These are phyloP conservation scores for Psilopsiagon aurifrons DNA, from an alignment of 2,113 vertebrate genomes.

Conservation along the genomic window DNA sequence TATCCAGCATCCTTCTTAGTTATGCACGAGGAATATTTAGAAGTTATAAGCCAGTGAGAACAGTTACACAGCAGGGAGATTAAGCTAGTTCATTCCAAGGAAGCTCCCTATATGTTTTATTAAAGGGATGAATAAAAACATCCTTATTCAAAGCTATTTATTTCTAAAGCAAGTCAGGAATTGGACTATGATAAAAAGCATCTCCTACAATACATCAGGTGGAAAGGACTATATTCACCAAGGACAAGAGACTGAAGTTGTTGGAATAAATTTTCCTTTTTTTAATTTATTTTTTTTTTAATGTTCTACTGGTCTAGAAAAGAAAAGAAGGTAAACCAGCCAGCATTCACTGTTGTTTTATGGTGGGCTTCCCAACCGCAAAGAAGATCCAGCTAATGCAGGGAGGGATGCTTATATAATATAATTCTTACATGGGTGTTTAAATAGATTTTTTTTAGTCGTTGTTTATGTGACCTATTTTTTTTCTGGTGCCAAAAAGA, in stretches of 20 bases:
- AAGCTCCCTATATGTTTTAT: not conserved
- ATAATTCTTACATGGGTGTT: not conserved
- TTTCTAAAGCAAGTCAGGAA: not conserved
- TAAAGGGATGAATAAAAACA: not conserved
- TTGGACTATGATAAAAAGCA: not conserved
- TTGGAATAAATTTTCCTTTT: not conserved
- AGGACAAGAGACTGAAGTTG: not conserved
- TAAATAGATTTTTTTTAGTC: not conserved
- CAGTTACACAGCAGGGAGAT: not conserved
- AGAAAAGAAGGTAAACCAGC: not conserved
- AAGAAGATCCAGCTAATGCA: not conserved
- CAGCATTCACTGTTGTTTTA: not conserved
- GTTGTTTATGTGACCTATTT: not conserved
- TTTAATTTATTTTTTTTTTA: not conserved
- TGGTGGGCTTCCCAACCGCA: not conserved
- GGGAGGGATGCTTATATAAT: not conserved
- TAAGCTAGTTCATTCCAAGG: not conserved
- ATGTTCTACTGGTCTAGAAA: not conserved
- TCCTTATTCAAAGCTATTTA: not conserved
- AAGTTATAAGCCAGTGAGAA: not conserved
- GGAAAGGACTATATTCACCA: not conserved
- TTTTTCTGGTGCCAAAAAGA: not conserved
- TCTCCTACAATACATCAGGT: not conserved
- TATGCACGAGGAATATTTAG: not conserved
- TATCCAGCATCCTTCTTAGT: not conserved